phyloP scores from a whole-genome alignment of 2,797 vertebrate species.

The Avahi laniger region DNA sequence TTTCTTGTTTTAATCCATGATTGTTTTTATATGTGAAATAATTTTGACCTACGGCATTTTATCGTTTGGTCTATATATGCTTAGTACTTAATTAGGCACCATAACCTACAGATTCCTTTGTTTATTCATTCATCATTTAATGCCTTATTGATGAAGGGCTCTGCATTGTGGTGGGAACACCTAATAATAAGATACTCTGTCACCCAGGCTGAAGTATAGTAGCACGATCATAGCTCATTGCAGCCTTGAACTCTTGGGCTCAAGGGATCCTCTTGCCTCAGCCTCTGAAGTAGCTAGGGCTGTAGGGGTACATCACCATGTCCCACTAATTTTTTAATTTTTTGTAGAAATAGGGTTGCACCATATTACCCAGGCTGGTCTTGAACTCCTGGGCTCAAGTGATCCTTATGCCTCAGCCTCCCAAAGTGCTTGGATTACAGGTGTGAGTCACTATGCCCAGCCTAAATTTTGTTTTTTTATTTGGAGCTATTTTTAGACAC shows the following conservation, averaged over 20 bases:
- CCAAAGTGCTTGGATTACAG: not conserved
- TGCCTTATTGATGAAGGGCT: not conserved
- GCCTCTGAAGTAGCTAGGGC: not conserved
- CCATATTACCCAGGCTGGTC: not conserved
- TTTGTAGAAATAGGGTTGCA: not conserved
- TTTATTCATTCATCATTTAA: not conserved
- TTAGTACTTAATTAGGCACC: not conserved
- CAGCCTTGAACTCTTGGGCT: not conserved
- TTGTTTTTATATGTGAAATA: constrained; percentile 8
- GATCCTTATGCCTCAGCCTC: not conserved
- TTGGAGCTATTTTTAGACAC: not conserved
- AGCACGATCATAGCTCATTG: not conserved
- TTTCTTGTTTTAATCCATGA: not conserved
- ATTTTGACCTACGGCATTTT: not conserved
- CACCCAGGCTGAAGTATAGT: not conserved
- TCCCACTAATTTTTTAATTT: not conserved
- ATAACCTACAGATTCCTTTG: not conserved
- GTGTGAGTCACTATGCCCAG: not conserved
- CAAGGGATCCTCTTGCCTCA: not conserved
- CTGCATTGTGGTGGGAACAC: not conserved
- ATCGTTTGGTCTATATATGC: not conserved
- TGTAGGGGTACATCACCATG: not conserved
- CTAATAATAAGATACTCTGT: not conserved
- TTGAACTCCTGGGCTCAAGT: not conserved
- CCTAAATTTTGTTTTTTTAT: not conserved